Base-by-base conservation (phyloP, 2,888 invertebrate genomes). In the Pollenia angustigena region DNA sequence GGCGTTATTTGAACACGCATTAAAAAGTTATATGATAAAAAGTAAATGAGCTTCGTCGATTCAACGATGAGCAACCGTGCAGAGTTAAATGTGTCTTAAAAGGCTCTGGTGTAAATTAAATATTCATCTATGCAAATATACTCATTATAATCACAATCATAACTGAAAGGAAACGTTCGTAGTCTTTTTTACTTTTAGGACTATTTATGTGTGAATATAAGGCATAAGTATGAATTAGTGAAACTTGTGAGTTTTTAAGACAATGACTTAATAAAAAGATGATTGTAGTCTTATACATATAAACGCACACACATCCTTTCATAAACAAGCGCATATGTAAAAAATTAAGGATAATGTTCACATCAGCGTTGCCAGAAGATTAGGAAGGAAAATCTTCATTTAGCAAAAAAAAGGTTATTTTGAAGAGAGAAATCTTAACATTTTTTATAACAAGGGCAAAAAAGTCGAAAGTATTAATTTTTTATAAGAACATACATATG, bases 211-310 rank as follows among this genome's bases (percentile, higher is more conserved):
- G 60, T 32, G 54, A 66, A 52, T 23, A 42, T 52, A 48, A 64
- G 56, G 50, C 75, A 62, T 76, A 76, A 62, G 62, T 79, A 62
- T 74, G 74, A 82, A 69, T 79, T 74, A 74, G 69, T 79, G 52
- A 72, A 79, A 85, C 62, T 62, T 66, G 71, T 81, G 85, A 71
- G 58, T 72, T 72, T 81, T 81, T 60, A 78, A 81, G 66, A 81
- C 72, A 74, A 72, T 81, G 72, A 78, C 72, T 85, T 76, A 85
- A 85, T 85, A 66, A 85, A 85, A 76, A 40, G 58, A 66, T 56
- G 60, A 74, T 74, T 69, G 32, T 32, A 32, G 32, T 32, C 4
- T 32, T 32, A 32, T 23, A 23, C 23, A 23, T 23, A 23, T 18
- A n/a, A 18, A 40, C 11, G 68, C 11, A 68, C 23, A 44, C 9